Evolutionary conservation across 2,888 invertebrate genomes (phyloP).

Genomic region (Leptinotarsa haldemani): DNA sequence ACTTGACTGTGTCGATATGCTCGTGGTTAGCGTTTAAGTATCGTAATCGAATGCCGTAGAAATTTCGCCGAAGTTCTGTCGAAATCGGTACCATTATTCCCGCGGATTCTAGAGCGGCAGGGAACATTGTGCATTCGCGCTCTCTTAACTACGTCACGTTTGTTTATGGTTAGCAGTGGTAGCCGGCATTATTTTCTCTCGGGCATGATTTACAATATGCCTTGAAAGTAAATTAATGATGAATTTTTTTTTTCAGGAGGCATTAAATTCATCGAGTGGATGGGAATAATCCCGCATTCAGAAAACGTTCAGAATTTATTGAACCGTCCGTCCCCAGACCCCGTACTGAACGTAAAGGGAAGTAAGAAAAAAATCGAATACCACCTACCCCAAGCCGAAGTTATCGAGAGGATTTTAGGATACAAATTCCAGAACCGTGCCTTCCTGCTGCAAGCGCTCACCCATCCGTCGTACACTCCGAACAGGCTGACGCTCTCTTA

Average conservation of each 20-base stretch:
- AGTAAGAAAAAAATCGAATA: conserved; percentile 66
- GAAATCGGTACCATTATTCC: no score
- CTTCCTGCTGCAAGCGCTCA: conserved; percentile 89
- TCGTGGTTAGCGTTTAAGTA: no score
- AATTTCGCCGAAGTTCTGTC: no score
- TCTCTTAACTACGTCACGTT: no score
- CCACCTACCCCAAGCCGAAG: conserved; percentile 53
- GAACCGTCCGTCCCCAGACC: conserved; percentile 59
- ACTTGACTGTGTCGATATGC: no score
- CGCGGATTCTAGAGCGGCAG: no score
- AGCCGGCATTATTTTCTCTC: no score
- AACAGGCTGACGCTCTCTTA: conserved; percentile 90
- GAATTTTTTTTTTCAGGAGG: conserved; percentile 51
- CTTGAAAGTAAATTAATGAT: not conserved
- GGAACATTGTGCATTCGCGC: no score
- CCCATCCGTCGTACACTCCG: conserved; percentile 88
- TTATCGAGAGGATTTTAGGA: conserved; percentile 62
- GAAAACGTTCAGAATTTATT: conserved; percentile 57
- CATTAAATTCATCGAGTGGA: conserved; percentile 62
- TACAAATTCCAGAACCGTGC: conserved; percentile 86
- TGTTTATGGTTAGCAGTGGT: no score
- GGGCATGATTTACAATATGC: no score
- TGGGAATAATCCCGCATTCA: conserved; percentile 66
- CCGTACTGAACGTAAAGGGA: conserved; percentile 61
- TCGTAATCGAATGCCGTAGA: no score